Percentiles rank a stretch among this genome's conserved stretches.
phyloP scores from a whole-genome alignment of 1,140 invertebrate species.

The Lordiphosa mommai region DNA sequence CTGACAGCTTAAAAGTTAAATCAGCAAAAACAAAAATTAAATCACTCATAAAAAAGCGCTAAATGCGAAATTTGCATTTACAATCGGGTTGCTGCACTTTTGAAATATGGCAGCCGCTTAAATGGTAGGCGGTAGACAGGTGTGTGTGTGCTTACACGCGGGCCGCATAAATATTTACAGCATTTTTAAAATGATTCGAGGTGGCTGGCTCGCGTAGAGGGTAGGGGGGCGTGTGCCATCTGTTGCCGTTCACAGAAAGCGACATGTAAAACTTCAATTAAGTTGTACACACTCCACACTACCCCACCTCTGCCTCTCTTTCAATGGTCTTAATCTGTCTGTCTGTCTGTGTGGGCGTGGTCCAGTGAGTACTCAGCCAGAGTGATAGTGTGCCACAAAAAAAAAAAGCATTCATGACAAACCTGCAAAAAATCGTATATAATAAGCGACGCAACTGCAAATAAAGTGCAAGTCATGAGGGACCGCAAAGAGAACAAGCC shows the following conservation, averaged over 20 bases:
- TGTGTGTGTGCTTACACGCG: constrained; percentile 46
- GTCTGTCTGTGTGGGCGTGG: constrained; percentile 3
- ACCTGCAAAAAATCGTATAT: constrained; percentile 33
- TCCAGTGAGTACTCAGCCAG: neutral
- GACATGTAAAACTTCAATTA: constrained; percentile 74
- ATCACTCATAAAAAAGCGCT: constrained; percentile 60
- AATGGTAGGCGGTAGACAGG: constrained; percentile 26
- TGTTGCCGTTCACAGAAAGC: constrained; percentile 43
- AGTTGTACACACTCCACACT: constrained; percentile 47
- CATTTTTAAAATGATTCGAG: constrained; percentile 66
- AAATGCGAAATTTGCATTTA: constrained; percentile 71
- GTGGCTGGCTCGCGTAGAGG: too few species aligned
- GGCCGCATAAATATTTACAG: constrained; percentile 67
- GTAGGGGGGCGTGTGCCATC: constrained; percentile 42
- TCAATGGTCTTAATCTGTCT: too few species aligned
- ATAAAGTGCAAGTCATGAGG: constrained; percentile 61
- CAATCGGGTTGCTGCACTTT: constrained; percentile 49
- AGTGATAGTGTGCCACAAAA: constrained; percentile 19
- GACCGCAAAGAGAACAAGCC: constrained; percentile 8
- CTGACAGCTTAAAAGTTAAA: constrained; percentile 29
- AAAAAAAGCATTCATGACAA: constrained; percentile 15
- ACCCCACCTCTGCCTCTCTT: neutral
- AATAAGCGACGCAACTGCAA: constrained; percentile 41
- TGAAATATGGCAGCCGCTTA: constrained; percentile 50
- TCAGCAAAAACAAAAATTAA: constrained; percentile 39